Base-by-base conservation (phyloP, 37 sponge, comb jelly and placozoan genomes). In the Aplysina aerophoba region DNA sequence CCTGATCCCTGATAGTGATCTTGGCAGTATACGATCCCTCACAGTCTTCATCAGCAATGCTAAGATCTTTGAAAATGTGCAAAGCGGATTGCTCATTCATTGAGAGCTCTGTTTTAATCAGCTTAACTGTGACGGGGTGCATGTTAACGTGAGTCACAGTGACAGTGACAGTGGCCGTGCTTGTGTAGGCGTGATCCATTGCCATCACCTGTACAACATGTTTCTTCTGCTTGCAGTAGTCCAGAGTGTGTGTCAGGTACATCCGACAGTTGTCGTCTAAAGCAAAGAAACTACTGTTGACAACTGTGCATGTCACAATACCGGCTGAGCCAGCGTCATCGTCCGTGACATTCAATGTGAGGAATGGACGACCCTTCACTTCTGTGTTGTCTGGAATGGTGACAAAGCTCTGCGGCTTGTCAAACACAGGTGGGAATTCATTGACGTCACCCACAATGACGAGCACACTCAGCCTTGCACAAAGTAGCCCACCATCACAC, bases 311-410 rank as follows among this genome's bases (percentile, higher is more conserved):
- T 15, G 33, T 60, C 0, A 72, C 28, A 11, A 55, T 15, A 38
- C 91, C 91, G 80, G 87, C 83, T 25, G 61, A 1, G 28, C 91
- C 91, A n/a, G 54, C 84, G 79, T 91, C 91, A 34, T n/a, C 63
- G 72, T 91, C 91, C 0, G 59, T 63, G 33, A 81, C 59, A 16
- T 63, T 64, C 14, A 84, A 50, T 2, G 41, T 50, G 28, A 41
- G 68, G 50, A 63, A 37, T 17, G 83, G 80, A 22, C 44, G 64
- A 37, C n/a, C 61, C 6, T 80, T 50, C 22, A 41, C 53, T 19
- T 19, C 24, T 20, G 79, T 50, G 50, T 83, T 81, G 58, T 91
- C 91, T 4, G 73, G 36, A 11, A 91, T 78, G 1, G 66, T 61
- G 20, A 91, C 69, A 11, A 59, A 37, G 61, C 80, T 84, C 3